Conservation (phyloP, 1,140 invertebrate species). For the Bombus vancouverensis region DNA sequence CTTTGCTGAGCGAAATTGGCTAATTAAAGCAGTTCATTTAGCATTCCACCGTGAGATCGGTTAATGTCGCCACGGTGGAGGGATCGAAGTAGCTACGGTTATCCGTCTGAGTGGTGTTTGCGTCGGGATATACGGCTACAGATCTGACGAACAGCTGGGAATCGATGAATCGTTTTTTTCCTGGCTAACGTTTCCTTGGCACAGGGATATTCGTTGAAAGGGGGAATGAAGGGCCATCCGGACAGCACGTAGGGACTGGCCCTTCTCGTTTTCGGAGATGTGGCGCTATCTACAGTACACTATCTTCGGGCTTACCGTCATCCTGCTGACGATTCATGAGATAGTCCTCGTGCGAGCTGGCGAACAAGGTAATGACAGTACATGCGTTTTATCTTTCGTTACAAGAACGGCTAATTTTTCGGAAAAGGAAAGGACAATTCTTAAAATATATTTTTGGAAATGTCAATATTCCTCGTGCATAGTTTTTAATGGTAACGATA, state of each 20-base stretch:
- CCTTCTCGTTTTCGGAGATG: slow-evolving; percentile 70
- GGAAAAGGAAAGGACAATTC: too few relatives aligned
- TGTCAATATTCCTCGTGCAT: too few relatives aligned
- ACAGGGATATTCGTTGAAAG: slow-evolving; percentile 31
- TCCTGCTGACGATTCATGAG: slow-evolving; percentile 63
- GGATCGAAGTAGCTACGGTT: slow-evolving; percentile 14
- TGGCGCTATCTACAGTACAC: slow-evolving; percentile 60
- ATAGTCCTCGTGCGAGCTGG: slow-evolving; percentile 60
- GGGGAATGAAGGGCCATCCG: slow-evolving; percentile 60
- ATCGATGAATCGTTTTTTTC: not conserved
- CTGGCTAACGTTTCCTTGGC: slow-evolving; percentile 1
- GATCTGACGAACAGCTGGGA: not conserved
- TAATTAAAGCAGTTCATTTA: slow-evolving; percentile 7
- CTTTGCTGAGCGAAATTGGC: not conserved
- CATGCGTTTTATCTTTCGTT: not conserved
- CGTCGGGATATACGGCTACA: slow-evolving; percentile 11
- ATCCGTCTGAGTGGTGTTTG: slow-evolving; percentile 21
- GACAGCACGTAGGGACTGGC: slow-evolving; percentile 67
- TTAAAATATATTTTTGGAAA: too few relatives aligned
- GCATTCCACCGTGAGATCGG: slow-evolving; percentile 21
- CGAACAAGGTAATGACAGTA: slow-evolving; percentile 62
- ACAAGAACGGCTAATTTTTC: too few relatives aligned
- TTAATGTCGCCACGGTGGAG: slow-evolving; percentile 33
- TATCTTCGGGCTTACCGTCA: slow-evolving; percentile 62
- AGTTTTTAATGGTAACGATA: too few relatives aligned